Evolutionary conservation across 2,113 vertebrate species (phyloP).

Genomic region (Clarias macrocephalus): DNA sequence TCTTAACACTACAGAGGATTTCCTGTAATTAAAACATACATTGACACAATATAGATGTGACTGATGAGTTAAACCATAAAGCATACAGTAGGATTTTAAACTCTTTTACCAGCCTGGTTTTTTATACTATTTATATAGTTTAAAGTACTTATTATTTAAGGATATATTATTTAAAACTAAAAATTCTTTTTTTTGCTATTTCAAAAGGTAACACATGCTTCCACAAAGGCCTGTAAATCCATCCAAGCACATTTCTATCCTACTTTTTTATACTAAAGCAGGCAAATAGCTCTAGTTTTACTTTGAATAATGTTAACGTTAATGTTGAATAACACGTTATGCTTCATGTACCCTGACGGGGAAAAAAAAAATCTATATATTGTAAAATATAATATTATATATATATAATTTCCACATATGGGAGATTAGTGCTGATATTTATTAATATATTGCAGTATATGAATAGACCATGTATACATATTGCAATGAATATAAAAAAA

Average conservation of each 20-base stretch:
- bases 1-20: background rate
- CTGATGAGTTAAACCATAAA: background rate
- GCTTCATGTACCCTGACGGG: too few species aligned
- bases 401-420: too few species aligned
- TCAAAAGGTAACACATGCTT: too few species aligned
- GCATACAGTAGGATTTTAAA: background rate
- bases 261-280: background rate
- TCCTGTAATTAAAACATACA: background rate
- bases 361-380: too few species aligned
- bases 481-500: too few species aligned
- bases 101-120: background rate
- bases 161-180: background rate
- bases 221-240: too few species aligned
- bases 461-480: too few species aligned
- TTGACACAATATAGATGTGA: background rate
- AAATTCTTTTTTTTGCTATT: background rate
- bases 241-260: background rate
- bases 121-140: background rate
- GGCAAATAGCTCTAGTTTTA: background rate
- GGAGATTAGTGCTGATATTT: too few species aligned
- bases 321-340: too few species aligned
- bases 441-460: too few species aligned
- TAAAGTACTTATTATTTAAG: background rate
- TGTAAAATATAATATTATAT: too few species aligned
- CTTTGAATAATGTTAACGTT: too few species aligned